Percentiles rank a stretch among this genome's conserved stretches.
Conservation (phyloP, 2,888 invertebrate genomes). For the Cephus pygmeus region DNA sequence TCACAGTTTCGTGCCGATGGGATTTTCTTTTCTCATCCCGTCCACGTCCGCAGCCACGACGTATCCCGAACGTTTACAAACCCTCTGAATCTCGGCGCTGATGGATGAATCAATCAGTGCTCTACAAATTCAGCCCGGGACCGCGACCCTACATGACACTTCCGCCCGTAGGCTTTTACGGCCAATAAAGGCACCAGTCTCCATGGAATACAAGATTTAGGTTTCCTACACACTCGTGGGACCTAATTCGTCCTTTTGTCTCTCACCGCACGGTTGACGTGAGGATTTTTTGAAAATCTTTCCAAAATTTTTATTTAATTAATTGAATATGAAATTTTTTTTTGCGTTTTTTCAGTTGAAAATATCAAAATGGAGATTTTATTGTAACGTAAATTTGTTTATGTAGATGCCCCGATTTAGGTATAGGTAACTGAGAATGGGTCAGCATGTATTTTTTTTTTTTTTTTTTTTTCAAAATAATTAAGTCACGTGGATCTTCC, state of each 20-base stretch:
- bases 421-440: not conserved
- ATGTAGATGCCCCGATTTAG: not conserved
- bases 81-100: constrained; percentile 6
- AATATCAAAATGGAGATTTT: not conserved
- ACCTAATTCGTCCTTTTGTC: not conserved
- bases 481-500: not conserved
- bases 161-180: constrained; percentile 35
- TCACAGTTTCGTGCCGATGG: not conserved
- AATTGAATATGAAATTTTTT: not conserved
- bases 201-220: constrained; percentile 41
- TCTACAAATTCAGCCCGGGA: constrained; percentile 15
- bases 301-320: not conserved
- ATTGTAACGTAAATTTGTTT: not conserved
- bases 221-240: constrained; percentile 36
- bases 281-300: not conserved
- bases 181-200: constrained; percentile 38
- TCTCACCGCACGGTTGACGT: not conserved
- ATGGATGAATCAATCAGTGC: constrained; percentile 21
- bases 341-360: not conserved
- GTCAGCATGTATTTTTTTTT: not conserved
- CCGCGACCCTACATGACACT: constrained; percentile 20
- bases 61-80: constrained; percentile 1
- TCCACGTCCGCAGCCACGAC: not conserved
- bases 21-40: not conserved
- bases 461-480: not conserved